A percentile compares a stretch with the other conserved stretches of the same genome.
Evolutionary conservation across 1,140 invertebrate genomes (phyloP).

Genomic region (Drosophila eugracilis): DNA sequence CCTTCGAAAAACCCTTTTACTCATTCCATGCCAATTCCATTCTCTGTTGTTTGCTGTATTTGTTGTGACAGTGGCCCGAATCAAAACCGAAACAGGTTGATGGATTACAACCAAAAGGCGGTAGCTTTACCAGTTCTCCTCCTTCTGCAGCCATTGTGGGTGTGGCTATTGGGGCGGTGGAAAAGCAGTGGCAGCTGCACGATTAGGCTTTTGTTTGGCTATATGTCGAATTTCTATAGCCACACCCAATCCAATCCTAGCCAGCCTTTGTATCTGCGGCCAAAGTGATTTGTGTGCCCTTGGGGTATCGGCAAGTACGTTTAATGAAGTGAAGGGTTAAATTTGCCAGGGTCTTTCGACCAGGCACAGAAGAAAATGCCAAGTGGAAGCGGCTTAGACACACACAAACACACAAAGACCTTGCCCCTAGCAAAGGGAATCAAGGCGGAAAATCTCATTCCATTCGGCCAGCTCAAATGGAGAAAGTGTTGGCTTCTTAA

Average conservation of each 20-base stretch:
- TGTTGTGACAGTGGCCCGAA: constrained; percentile 62
- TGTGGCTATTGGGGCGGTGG: constrained; percentile 36
- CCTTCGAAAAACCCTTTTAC: constrained; percentile 16
- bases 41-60: constrained; percentile 52
- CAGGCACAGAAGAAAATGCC: constrained; percentile 23
- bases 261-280: constrained; percentile 67
- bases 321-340: constrained; percentile 82
- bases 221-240: constrained; percentile 80
- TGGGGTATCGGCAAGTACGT: constrained; percentile 70
- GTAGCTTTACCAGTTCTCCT: constrained; percentile 40
- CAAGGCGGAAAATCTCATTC: constrained; percentile 35
- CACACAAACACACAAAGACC: constrained; percentile 38
- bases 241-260: constrained; percentile 57
- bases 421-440: constrained; percentile 23
- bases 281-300: constrained; percentile 78
- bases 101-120: constrained; percentile 82
- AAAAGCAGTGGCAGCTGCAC: constrained; percentile 56
- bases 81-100: constrained; percentile 63
- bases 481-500: constrained; percentile 42
- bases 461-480: constrained; percentile 37
- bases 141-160: constrained; percentile 20
- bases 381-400: constrained; percentile 58
- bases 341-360: constrained; percentile 54
- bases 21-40: constrained; percentile 9
- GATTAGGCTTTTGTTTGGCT: constrained; percentile 82